Evolutionary conservation across 2,113 vertebrate genomes (phyloP).

Genomic region (Pyxicephalus adspersus): DNA sequence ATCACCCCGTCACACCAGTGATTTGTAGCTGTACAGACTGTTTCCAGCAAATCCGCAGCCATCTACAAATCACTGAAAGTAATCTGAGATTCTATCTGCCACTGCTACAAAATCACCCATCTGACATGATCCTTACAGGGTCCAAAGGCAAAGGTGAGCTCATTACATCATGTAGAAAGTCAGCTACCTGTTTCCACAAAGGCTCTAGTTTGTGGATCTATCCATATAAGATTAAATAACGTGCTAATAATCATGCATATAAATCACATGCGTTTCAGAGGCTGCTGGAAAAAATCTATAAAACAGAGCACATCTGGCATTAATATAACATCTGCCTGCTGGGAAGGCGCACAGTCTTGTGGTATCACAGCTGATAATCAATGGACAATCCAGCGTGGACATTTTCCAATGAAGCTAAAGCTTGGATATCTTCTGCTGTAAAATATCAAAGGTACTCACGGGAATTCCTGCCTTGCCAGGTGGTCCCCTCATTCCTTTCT

Average conservation of each 20-base stretch:
- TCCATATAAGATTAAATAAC: too few relatives aligned
- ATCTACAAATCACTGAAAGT: too few relatives aligned
- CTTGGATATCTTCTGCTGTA: not conserved
- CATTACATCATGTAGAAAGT: too few relatives aligned
- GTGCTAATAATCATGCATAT: not conserved
- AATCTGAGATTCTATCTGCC: too few relatives aligned
- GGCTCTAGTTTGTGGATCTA: too few relatives aligned
- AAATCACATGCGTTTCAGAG: not conserved
- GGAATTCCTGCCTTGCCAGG: conserved; percentile 80
- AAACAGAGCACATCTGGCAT: conserved; percentile 5
- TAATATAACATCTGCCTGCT: not conserved
- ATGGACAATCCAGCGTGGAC: not conserved
- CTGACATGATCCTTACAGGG: too few relatives aligned
- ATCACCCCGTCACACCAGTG: too few relatives aligned
- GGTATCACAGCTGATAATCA: not conserved
- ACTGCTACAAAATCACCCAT: too few relatives aligned
- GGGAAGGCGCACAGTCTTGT: not conserved
- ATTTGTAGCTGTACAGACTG: too few relatives aligned
- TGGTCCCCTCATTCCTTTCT: conserved; percentile 83
- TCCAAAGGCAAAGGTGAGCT: too few relatives aligned
- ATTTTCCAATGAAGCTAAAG: not conserved
- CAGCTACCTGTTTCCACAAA: too few relatives aligned
- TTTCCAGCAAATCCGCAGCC: too few relatives aligned
- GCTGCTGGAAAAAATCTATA: conserved; percentile 5
- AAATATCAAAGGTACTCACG: conserved; percentile 74